Evolutionary conservation across 2,113 vertebrate species (phyloP).

Genomic region (Cygnus atratus): DNA sequence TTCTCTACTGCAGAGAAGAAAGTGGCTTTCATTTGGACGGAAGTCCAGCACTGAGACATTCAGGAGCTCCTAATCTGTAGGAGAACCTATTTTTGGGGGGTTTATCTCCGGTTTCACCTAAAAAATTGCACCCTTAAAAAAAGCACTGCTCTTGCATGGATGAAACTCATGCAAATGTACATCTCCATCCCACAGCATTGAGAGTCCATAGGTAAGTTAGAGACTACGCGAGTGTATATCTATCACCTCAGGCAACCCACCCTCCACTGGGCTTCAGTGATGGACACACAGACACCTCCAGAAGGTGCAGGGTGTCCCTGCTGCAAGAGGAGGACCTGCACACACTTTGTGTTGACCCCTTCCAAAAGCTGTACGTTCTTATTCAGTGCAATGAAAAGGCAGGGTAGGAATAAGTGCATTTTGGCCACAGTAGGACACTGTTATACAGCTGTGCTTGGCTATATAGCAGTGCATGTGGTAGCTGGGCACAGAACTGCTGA

Average conservation of each 20-base stretch:
- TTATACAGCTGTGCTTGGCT: background rate
- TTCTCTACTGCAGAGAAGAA: background rate
- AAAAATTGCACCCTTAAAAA: background rate
- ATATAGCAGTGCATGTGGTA: background rate
- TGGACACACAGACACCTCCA: background rate
- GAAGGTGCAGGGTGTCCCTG: background rate
- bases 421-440: background rate
- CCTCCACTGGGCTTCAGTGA: background rate
- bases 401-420: background rate
- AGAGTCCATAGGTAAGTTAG: background rate
- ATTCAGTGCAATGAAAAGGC: background rate
- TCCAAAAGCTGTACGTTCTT: background rate
- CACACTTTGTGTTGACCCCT: accelerated
- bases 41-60: background rate
- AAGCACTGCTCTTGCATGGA: background rate
- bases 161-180: background rate
- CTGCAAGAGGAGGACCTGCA: background rate
- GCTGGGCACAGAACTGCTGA: background rate
- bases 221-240: background rate
- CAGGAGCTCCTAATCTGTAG: background rate
- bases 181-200: background rate
- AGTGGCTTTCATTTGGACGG: background rate
- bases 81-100: background rate
- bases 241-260: background rate
- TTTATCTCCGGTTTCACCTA: background rate